Evolutionary conservation across 2,113 vertebrate genomes (phyloP).

Genomic region (Gymnogyps californianus): DNA sequence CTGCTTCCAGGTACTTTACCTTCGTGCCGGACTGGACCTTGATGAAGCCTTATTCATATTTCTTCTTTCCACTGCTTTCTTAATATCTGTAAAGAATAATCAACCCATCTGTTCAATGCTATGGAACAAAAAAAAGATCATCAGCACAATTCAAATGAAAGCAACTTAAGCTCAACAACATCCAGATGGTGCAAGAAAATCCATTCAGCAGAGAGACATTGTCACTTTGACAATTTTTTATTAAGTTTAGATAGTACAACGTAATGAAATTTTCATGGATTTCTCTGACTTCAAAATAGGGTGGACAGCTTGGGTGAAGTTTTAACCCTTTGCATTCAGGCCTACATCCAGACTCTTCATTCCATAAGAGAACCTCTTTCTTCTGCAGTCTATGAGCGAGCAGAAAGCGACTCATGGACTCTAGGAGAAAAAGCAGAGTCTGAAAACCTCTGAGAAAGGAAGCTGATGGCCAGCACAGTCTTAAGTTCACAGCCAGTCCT

Average conservation of each 20-base stretch:
- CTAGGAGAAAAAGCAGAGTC: conserved; percentile 60
- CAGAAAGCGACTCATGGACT: conserved; percentile 44
- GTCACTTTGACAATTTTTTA: conserved; percentile 71
- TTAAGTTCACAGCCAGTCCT: conserved; percentile 9
- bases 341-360: conserved; percentile 16
- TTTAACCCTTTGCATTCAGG: conserved; percentile 12
- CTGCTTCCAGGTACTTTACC: conserved; percentile 93
- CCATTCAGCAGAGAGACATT: conserved; percentile 73
- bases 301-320: neutral
- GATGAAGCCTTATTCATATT: conserved; percentile 93
- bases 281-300: conserved; percentile 44
- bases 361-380: conserved; percentile 39
- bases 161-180: conserved; percentile 73
- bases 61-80: conserved; percentile 99
- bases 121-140: conserved; percentile 78
- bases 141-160: conserved; percentile 80
- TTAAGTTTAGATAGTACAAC: conserved; percentile 65
- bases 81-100: conserved; percentile 99
- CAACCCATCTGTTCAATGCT: conserved; percentile 99
- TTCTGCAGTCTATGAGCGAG: conserved; percentile 50
- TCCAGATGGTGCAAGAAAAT: conserved; percentile 71
- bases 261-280: neutral
- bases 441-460: neutral
- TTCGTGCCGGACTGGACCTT: conserved; percentile 97
- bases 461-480: conserved; percentile 11